A percentile compares a stretch with the other conserved stretches of the same genome.
Evolutionary conservation across 2,888 invertebrate species (phyloP).

Genomic region (Yponomeuta evonymella): DNA sequence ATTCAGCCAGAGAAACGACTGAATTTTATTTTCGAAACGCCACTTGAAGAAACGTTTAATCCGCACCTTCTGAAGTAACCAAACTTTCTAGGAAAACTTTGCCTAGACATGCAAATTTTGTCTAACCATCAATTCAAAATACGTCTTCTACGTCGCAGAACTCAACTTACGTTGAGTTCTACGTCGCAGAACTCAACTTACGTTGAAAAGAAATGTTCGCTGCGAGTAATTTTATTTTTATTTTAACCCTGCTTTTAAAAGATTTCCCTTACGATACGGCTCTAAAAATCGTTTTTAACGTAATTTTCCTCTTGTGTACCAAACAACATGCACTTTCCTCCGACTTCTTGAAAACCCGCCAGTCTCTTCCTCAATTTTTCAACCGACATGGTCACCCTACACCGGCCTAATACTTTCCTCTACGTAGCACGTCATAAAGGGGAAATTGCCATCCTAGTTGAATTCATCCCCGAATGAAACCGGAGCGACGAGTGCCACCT

Average conservation of each 20-base stretch:
- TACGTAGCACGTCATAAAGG: conserved; percentile 60
- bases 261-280: no score
- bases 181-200: no score
- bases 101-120: no score
- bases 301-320: background rate
- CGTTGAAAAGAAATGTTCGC: no score
- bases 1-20: conserved; percentile 29
- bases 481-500: conserved; percentile 35
- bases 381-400: conserved; percentile 35
- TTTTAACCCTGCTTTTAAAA: no score
- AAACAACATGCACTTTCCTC: background rate
- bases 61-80: conserved; percentile 35
- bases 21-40: conserved; percentile 39
- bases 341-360: background rate
- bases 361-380: background rate
- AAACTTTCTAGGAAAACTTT: conserved; percentile 25
- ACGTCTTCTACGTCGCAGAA: no score
- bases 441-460: conserved; percentile 69
- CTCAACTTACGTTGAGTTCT: no score
- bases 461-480: conserved; percentile 52
- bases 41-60: conserved; percentile 53
- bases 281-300: background rate
- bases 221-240: no score
- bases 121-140: no score
- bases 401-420: conserved; percentile 41